Evolutionary conservation across 2,888 invertebrate species (phyloP).

Genomic region (Elysia crispata): DNA sequence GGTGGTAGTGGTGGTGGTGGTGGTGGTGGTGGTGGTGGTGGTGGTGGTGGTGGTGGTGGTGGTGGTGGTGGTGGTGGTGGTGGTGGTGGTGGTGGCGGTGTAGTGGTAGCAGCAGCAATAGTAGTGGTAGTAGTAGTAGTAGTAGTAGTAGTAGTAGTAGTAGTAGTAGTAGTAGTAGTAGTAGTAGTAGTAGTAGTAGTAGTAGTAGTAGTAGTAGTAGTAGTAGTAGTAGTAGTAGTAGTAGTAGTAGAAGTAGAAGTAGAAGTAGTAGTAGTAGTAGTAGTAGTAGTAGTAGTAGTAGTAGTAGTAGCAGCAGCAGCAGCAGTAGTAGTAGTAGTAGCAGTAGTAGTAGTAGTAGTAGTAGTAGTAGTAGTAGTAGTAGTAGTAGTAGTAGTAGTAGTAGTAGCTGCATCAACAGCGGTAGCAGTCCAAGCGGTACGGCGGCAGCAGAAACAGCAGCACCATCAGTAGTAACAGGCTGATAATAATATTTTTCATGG

Average conservation of each 20-base stretch:
- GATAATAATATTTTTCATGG: no score
- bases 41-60: neutral
- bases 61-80: neutral
- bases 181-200: neutral
- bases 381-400: constrained; percentile 4
- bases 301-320: neutral
- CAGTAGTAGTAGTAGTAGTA: constrained; percentile 9
- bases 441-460: no score
- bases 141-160: neutral
- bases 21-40: neutral
- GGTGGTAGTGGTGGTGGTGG: neutral
- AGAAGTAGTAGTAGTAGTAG: constrained; percentile 20
- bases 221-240: neutral
- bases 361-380: constrained; percentile 9
- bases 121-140: neutral
- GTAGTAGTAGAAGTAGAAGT: neutral
- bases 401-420: no score
- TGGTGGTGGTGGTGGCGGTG: no score
- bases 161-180: neutral
- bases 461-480: no score
- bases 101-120: no score
- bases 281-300: constrained; percentile 11
- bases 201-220: constrained; percentile 5
- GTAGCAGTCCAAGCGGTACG: no score
- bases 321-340: no score